A percentile compares a stretch with the other conserved stretches of the same genome.
These are phyloP conservation scores for Tichodroma muraria DNA, from an alignment of 2,113 vertebrate species.

Conservation along the genomic window DNA sequence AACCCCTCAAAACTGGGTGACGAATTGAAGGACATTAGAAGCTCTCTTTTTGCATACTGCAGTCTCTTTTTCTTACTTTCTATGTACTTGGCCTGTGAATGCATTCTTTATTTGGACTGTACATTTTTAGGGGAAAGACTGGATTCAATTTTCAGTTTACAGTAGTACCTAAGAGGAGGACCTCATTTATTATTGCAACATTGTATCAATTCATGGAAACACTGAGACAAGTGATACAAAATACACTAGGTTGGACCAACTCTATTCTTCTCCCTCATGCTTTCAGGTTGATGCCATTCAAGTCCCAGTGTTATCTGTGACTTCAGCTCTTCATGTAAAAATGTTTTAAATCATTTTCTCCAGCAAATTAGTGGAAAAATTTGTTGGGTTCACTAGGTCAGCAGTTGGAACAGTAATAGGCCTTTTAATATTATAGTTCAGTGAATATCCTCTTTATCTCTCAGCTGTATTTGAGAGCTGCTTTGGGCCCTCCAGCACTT, in stretches of 20 bases:
- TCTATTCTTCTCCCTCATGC: accelerated
- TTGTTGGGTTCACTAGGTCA: not conserved
- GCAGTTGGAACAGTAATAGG: not conserved
- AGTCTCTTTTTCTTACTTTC: not conserved
- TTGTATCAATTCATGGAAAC: not conserved
- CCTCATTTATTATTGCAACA: not conserved
- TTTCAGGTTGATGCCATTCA: not conserved
- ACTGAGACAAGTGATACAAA: not conserved
- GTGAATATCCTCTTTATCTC: not conserved
- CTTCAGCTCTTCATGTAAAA: not conserved
- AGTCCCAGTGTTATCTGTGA: not conserved
- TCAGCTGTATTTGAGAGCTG: not conserved
- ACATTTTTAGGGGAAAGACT: not conserved
- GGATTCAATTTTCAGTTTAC: not conserved
- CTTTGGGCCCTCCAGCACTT: not conserved
- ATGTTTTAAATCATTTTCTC: not conserved
- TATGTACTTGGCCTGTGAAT: not conserved
- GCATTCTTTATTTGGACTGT: not conserved
- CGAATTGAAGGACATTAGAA: not conserved
- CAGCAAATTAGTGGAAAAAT: not conserved
- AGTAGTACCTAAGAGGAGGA: not conserved
- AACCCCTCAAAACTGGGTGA: not conserved
- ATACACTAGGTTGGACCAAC: not conserved
- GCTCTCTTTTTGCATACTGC: not conserved
- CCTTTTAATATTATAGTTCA: not conserved